phyloP scores from a whole-genome alignment of 2,113 vertebrate species.

The Campylomormyrus tamandua region DNA sequence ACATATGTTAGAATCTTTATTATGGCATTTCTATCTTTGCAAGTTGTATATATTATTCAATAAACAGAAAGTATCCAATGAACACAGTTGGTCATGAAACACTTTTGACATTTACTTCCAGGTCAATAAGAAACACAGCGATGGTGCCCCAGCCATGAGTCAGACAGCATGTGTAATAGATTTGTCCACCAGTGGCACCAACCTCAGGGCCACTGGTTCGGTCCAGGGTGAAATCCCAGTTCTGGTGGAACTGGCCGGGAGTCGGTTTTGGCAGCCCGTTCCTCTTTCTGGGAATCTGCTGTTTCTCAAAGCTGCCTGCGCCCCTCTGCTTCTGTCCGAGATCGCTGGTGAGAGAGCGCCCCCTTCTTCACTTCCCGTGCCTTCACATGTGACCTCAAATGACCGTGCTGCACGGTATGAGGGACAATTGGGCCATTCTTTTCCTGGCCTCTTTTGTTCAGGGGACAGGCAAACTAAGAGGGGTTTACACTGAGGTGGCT shows the following conservation, averaged over 20 bases:
- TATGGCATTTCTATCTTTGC: neutral
- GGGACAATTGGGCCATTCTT: constrained; percentile 10
- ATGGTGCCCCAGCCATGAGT: neutral
- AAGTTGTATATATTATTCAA: neutral
- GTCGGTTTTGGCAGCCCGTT: constrained; percentile 70
- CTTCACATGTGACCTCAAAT: neutral
- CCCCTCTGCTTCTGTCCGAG: constrained; percentile 51
- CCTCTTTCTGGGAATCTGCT: constrained; percentile 68
- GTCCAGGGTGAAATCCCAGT: constrained; percentile 72
- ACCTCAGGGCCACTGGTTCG: constrained; percentile 54
- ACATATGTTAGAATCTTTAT: neutral
- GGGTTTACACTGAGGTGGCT: neutral
- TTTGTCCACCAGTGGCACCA: constrained; percentile 42
- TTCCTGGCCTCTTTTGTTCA: neutral
- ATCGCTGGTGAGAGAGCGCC: constrained; percentile 62
- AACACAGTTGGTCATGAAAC: neutral
- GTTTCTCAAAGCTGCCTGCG: constrained; percentile 63
- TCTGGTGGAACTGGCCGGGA: constrained; percentile 62
- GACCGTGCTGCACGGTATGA: neutral
- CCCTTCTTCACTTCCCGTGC: neutral
- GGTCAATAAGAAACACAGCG: constrained; percentile 47
- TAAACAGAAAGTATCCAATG: neutral
- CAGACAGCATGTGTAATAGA: constrained; percentile 46
- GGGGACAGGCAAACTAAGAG: neutral
- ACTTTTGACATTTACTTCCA: constrained; percentile 24